Conservation (phyloP, 2,888 invertebrate species). For the Ariolimax columbianus region DNA sequence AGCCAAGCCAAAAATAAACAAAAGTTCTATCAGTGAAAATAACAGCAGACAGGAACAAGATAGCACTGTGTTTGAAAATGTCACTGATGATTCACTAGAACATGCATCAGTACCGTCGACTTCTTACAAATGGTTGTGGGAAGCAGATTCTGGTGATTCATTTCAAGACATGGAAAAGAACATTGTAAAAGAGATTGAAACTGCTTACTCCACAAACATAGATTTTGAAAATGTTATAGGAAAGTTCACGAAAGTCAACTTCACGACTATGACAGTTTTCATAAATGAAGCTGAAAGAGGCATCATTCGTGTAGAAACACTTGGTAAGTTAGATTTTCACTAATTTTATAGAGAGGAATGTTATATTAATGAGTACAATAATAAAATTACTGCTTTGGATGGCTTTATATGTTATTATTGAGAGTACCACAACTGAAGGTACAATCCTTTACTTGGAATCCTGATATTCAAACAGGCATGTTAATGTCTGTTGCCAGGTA, state of each 20-base stretch:
- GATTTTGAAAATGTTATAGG: background rate
- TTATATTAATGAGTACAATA: background rate
- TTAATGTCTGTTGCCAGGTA: too few species aligned
- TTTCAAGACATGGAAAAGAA: background rate
- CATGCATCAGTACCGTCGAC: background rate
- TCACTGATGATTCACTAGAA: too few species aligned
- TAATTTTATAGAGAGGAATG: background rate
- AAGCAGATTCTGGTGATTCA: background rate
- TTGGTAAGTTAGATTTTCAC: slow-evolving; percentile 10
- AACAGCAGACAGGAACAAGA: background rate
- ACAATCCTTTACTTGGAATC: too few species aligned
- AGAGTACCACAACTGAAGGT: too few species aligned
- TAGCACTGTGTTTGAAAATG: background rate
- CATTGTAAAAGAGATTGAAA: background rate
- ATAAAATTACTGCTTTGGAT: too few species aligned
- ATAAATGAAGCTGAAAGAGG: background rate
- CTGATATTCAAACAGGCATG: too few species aligned
- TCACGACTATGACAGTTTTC: slow-evolving; percentile 6
- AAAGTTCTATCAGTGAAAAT: background rate
- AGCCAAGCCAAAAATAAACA: background rate
- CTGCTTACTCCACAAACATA: background rate
- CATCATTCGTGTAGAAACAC: slow-evolving; percentile 14
- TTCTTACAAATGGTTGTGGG: background rate
- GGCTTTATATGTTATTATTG: too few species aligned
- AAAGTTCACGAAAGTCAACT: background rate